Conservation (phyloP, 2,113 vertebrate species). For the Hydrolagus affinis region DNA sequence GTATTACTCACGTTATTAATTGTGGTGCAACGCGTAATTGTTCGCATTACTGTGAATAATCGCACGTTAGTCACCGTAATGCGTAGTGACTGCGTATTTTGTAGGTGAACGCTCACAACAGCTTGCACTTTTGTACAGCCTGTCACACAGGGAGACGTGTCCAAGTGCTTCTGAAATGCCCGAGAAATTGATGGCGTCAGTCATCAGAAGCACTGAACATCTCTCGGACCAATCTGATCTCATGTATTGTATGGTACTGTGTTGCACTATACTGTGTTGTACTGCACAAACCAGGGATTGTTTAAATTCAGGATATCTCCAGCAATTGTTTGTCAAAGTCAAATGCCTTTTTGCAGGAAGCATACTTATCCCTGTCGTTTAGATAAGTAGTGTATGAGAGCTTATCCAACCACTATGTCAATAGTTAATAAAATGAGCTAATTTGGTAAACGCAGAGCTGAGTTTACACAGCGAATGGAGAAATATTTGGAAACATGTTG, state of each 20-base stretch:
- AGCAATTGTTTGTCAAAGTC: slow-evolving; percentile 50
- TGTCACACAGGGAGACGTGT: too few species aligned
- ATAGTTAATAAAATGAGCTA: slow-evolving; percentile 38
- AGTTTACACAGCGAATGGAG: slow-evolving; percentile 24
- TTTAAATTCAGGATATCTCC: slow-evolving; percentile 38
- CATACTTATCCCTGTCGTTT: slow-evolving; percentile 50
- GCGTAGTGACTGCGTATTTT: too few species aligned
- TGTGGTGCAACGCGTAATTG: too few species aligned
- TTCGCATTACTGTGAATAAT: too few species aligned
- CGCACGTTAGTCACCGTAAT: too few species aligned
- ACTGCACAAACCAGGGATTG: not conserved
- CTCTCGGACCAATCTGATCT: slow-evolving; percentile 47
- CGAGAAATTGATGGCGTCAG: not conserved
- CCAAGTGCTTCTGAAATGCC: too few species aligned
- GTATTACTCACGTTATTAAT: too few species aligned
- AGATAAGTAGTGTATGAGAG: slow-evolving; percentile 48
- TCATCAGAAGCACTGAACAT: slow-evolving; percentile 38
- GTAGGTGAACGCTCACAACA: too few species aligned
- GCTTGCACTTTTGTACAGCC: too few species aligned
- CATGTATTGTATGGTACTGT: slow-evolving; percentile 32
- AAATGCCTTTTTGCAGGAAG: slow-evolving; percentile 50
- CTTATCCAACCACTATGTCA: slow-evolving; percentile 35
- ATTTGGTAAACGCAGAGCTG: slow-evolving; percentile 33
- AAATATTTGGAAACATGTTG: not conserved
- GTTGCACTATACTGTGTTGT: slow-evolving; percentile 41